Conservation (phyloP, 2,113 vertebrate species). For the Calcarius ornatus region DNA sequence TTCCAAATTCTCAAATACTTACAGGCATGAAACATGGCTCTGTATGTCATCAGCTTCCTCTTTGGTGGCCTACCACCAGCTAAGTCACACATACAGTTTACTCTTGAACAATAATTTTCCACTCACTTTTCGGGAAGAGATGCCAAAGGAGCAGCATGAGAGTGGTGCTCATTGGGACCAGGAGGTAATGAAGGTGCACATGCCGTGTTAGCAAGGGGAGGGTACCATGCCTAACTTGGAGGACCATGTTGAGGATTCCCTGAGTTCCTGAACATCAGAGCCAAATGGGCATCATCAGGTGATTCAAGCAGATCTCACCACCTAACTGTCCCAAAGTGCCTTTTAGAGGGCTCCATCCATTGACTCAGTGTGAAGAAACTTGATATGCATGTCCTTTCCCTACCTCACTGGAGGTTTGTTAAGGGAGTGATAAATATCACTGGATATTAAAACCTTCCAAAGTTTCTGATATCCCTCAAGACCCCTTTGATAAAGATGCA, state of each 20-base stretch:
- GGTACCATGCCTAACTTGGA: rapidly evolving
- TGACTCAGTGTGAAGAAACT: not conserved
- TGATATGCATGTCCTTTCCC: not conserved
- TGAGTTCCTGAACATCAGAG: not conserved
- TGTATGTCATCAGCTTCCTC: not conserved
- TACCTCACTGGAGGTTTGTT: not conserved
- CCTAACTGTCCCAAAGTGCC: not conserved
- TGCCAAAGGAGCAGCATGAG: not conserved
- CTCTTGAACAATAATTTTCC: not conserved
- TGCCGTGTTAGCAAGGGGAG: not conserved
- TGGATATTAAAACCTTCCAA: not conserved
- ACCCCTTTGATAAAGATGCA: not conserved
- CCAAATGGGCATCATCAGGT: not conserved
- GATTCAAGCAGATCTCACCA: not conserved
- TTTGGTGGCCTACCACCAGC: not conserved
- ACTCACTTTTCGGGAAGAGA: rapidly evolving
- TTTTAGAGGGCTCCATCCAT: not conserved
- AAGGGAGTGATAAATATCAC: not conserved
- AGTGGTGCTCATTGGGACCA: rapidly evolving
- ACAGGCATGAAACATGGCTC: not conserved
- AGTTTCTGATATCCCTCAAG: not conserved
- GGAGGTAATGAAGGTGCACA: not conserved
- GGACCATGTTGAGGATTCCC: not conserved
- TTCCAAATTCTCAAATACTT: not conserved
- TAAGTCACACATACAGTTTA: not conserved